Evolutionary conservation across 2,888 invertebrate species (phyloP), one percentile per base, ranked within the genome.

Genomic region (Empis stercorea): DNA sequence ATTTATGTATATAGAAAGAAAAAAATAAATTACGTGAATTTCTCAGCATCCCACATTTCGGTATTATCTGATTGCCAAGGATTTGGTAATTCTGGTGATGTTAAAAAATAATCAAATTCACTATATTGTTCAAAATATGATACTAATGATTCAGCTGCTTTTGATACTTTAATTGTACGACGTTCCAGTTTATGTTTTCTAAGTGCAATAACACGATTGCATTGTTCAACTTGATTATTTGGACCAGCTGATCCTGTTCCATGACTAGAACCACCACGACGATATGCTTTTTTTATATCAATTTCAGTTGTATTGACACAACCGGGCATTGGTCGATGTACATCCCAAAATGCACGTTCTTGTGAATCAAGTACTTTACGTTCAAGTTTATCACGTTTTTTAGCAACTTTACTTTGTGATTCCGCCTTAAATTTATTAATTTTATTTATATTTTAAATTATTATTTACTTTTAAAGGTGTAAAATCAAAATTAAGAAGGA

Each of bases 261-360:
- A 59, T 68, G 67, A 56, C 71, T 64, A 46, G 68, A 65, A 45
- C 65, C 66, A 47, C 71, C 71, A 45, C 71, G 64, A 23, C 85
- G 78, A 52, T 85, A 95, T 42, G 93, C 81, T 72, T 99, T 99
- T 70, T 92, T 93, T 39, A 97, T 95, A 67, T 99, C 99, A 63
- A 97, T 80, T 70, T 99, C 97, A 1, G 96, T 97, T 1, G 96
- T 97, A 71, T 97, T 99, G 32, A 99, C 95, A 71, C 95, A 96
- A 46, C 97, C 97, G 10, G 99, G 97, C 83, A 96, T 94, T 10
- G 99, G 99, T 61, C 99, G 76, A 68, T 99, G 97, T 0, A 99
- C 95, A 71, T 99, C 99, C 99, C 99, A 99, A 70, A 99, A 99
- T 1, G 99, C 99, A 56, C 97, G 72, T 70, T 99, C 99, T 68